Conservation (phyloP, 2,113 vertebrate species). For the Aphelocoma coerulescens region DNA sequence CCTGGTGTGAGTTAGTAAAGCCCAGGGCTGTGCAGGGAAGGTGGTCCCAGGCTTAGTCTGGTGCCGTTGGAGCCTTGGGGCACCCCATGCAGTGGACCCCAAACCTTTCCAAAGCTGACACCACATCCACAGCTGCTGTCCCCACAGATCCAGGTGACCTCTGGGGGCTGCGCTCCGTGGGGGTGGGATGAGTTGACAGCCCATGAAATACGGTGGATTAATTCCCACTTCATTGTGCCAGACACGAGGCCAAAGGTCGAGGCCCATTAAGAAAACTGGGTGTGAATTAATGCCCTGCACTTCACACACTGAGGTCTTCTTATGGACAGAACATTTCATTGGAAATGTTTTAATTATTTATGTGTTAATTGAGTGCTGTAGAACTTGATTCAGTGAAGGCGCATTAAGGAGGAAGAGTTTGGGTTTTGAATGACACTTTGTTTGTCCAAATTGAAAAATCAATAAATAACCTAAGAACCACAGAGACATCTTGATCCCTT, state of each 20-base stretch:
- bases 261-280: conserved; percentile 28
- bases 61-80: not conserved
- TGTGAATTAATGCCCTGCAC: conserved; percentile 31
- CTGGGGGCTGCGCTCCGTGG: not conserved
- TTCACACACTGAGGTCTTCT: not conserved
- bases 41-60: not conserved
- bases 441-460: not conserved
- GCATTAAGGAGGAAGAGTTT: not conserved
- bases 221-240: conserved; percentile 27
- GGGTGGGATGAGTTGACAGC: not conserved
- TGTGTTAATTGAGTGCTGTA: conserved; percentile 23
- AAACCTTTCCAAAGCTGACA: not conserved
- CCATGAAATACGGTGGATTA: not conserved
- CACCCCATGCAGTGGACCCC: not conserved
- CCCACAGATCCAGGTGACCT: not conserved
- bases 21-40: not conserved
- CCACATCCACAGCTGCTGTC: not conserved
- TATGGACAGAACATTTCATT: not conserved
- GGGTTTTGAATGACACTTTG: not conserved
- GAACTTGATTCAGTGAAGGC: not conserved
- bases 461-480: not conserved
- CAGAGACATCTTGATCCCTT: not conserved
- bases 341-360: conserved; percentile 46
- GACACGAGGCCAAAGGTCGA: not conserved
- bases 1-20: not conserved